Percentiles rank a stretch among this genome's conserved stretches.
Conservation (phyloP, 2,797 vertebrate species). For the Knipowitschia caucasica region DNA sequence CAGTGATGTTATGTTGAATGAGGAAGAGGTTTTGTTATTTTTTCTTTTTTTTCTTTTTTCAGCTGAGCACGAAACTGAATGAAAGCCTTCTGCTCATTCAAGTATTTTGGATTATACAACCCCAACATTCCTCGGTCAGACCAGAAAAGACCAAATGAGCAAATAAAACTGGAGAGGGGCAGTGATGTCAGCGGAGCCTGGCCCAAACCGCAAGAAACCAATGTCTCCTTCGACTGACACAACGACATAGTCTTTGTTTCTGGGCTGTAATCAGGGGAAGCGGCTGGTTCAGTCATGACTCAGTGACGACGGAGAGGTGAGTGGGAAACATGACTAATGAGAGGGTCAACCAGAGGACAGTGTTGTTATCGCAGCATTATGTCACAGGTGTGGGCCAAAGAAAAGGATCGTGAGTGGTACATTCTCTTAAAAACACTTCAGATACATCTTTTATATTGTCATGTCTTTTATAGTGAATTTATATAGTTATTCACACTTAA, state of each 20-base stretch:
- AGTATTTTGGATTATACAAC: neutral
- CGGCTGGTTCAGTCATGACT: constrained; percentile 29
- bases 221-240: constrained; percentile 12
- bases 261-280: constrained; percentile 29
- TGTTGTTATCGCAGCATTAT: neutral
- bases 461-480: no score
- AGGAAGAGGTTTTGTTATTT: neutral
- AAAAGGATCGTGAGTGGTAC: constrained; percentile 6
- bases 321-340: constrained; percentile 19
- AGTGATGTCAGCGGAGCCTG: constrained; percentile 28
- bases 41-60: neutral
- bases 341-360: constrained; percentile 42
- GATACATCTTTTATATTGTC: no score
- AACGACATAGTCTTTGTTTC: constrained; percentile 35
- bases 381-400: constrained; percentile 6
- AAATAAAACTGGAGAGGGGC: constrained; percentile 3
- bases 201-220: constrained; percentile 37
- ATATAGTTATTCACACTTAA: no score
- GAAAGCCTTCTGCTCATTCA: neutral
- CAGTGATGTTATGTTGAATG: neutral
- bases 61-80: neutral
- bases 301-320: constrained; percentile 34
- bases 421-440: neutral
- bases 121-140: constrained; percentile 1
- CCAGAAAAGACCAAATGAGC: neutral